Percentiles rank a stretch among this genome's conserved stretches.
phyloP scores from a whole-genome alignment of 1,140 invertebrate species.

The Lanistes nyassanus region DNA sequence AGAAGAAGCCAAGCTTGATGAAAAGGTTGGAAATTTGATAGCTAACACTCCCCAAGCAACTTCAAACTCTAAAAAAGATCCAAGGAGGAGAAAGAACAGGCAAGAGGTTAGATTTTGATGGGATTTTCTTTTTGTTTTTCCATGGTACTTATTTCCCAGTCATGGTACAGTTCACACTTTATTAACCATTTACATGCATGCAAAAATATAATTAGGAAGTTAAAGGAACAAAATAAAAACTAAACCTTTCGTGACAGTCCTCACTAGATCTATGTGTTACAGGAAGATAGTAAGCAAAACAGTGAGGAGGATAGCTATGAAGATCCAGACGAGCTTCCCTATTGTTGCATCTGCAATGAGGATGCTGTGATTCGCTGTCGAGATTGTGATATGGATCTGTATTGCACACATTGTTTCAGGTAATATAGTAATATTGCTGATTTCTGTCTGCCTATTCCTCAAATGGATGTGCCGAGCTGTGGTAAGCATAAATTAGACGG shows the following conservation, averaged over 20 bases:
- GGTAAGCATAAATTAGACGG: too few species aligned
- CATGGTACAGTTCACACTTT: background rate
- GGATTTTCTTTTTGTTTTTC: too few species aligned
- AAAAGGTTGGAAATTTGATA: slow-evolving; percentile 34
- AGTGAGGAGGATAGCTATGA: slow-evolving; percentile 37
- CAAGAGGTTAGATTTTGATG: too few species aligned
- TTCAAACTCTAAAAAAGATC: background rate
- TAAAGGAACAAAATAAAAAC: background rate
- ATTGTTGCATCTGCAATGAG: slow-evolving; percentile 82
- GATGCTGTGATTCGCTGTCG: slow-evolving; percentile 77
- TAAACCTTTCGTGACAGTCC: background rate
- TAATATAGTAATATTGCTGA: too few species aligned
- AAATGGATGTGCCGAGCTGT: too few species aligned
- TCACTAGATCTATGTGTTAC: background rate
- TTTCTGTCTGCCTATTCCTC: too few species aligned
- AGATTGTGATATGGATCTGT: slow-evolving; percentile 78
- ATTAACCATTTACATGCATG: background rate
- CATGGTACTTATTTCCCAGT: background rate
- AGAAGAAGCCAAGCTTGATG: slow-evolving; percentile 58
- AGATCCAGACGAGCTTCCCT: slow-evolving; percentile 74
- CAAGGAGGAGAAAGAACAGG: background rate
- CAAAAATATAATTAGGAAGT: background rate
- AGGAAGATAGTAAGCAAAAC: background rate
- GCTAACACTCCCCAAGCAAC: background rate
- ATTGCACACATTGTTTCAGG: slow-evolving; percentile 76